Percentiles rank a stretch among this genome's conserved stretches.
phyloP scores from a whole-genome alignment of 2,113 vertebrate species.

The Scortum barcoo region DNA sequence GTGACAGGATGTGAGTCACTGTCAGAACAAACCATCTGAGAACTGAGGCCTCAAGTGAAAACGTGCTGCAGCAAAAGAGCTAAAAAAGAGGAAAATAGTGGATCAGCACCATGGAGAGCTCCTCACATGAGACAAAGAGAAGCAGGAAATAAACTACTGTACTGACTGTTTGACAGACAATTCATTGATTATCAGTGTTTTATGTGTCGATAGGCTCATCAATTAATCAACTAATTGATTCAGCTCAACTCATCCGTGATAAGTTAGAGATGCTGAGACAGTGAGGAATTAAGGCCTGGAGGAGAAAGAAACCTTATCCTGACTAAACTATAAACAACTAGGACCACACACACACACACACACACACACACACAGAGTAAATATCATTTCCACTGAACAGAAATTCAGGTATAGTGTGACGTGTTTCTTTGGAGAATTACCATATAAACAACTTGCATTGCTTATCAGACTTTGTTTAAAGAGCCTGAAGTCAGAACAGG shows the following conservation, averaged over 20 bases:
- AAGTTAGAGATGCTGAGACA: neutral
- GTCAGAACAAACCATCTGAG: neutral
- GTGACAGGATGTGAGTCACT: neutral
- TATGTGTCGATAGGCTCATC: neutral
- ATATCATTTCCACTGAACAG: too few relatives aligned
- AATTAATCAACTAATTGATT: neutral
- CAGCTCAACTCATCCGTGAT: neutral
- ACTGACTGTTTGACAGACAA: neutral
- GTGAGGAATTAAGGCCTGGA: neutral
- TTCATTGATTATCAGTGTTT: neutral
- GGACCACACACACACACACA: too few relatives aligned
- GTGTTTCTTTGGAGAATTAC: slow-evolving; percentile 8
- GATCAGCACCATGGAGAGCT: neutral
- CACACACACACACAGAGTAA: too few relatives aligned
- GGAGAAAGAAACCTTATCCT: too few relatives aligned
- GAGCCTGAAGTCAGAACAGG: neutral
- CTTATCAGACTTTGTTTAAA: neutral
- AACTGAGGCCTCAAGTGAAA: neutral
- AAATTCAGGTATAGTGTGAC: too few relatives aligned
- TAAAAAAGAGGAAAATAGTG: neutral
- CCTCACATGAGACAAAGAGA: neutral
- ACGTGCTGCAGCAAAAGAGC: neutral
- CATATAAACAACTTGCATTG: neutral
- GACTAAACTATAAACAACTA: too few relatives aligned
- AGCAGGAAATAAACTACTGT: neutral